These are phyloP conservation scores for Mimas tiliae DNA, from an alignment of 2,888 invertebrate species.

Conservation along the genomic window DNA sequence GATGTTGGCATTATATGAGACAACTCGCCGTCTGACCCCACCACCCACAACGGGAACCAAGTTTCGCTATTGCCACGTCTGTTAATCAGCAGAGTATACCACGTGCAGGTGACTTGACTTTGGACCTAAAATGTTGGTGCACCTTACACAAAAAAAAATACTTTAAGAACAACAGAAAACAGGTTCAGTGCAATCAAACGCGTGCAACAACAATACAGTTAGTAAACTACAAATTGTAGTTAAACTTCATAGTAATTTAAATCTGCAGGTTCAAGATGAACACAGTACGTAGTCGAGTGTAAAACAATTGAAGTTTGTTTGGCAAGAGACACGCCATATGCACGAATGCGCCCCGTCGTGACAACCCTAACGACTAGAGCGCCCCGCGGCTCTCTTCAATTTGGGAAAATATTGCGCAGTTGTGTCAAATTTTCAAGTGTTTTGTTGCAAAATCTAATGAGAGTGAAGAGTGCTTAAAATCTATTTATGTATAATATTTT, in stretches of 20 bases:
- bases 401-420: constrained; percentile 35
- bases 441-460: not conserved
- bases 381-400: constrained; percentile 54
- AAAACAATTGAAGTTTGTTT: constrained; percentile 14
- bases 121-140: no score
- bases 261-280: not conserved
- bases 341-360: constrained; percentile 38
- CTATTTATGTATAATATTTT: no score
- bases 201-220: not conserved
- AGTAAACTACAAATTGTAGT: not conserved
- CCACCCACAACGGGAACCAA: no score
- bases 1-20: no score
- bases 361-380: constrained; percentile 42
- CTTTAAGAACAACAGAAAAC: no score
- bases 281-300: not conserved
- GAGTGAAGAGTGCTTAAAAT: not conserved
- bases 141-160: no score
- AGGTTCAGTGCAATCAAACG: not conserved
- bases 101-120: no score
- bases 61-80: no score
- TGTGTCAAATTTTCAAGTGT: constrained; percentile 1
- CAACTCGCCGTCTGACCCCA: no score
- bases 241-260: constrained; percentile 1
- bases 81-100: no score
- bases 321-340: constrained; percentile 59